Base-by-base conservation (phyloP, 2,113 vertebrate species). In the Nyctereutes procyonoides region DNA sequence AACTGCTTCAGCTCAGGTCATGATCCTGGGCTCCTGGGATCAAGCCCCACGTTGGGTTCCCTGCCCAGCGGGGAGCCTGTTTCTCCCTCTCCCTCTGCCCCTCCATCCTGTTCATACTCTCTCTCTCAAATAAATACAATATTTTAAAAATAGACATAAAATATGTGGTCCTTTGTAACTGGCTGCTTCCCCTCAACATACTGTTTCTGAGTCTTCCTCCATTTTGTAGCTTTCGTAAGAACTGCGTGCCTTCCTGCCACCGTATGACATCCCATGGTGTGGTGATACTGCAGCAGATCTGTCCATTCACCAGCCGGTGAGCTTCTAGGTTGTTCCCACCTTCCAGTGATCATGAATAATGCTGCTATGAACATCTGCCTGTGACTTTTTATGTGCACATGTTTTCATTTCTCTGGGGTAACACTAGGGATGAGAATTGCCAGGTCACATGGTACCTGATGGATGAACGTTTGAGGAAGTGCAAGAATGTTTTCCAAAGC, bases 201-300 rank as follows among this genome's bases (percentile, higher is more conserved):
- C n/a, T 0, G 7, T 10, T 53, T 62, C 24, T 11, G 22, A 74
- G 38, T 65, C 1, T 58, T 58, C 20, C 8, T 19, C 16, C 56
- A 15, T 1, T 5, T 4, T 28, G 32, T 8, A 11, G 32, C 24
- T 35, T 1, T 43, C 2, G 1, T 12, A 12, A 53, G 56, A 22
- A 22, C 17, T 28, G 28, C 11, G 17, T 38, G 63, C 62, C 24
- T 55, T 62, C 2, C 67, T 35, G 10, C 1, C 22, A 56, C 80
- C 19, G 3, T 1, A 9, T 3, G 16, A 43, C 2, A 13, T 8
- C 8, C 24, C 38, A 28, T 0, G 5, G 20, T 5, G 2, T 12
- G 28, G 60, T 3, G 4, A 48, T 11, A 43, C 35, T 20, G 24
- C 28, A 12, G 51, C 11, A 14, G 32, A 38, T 9, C 19, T 82